These are phyloP conservation scores for Malthinus seriepunctatus DNA, from an alignment of 2,888 invertebrate genomes.

Conservation along the genomic window DNA sequence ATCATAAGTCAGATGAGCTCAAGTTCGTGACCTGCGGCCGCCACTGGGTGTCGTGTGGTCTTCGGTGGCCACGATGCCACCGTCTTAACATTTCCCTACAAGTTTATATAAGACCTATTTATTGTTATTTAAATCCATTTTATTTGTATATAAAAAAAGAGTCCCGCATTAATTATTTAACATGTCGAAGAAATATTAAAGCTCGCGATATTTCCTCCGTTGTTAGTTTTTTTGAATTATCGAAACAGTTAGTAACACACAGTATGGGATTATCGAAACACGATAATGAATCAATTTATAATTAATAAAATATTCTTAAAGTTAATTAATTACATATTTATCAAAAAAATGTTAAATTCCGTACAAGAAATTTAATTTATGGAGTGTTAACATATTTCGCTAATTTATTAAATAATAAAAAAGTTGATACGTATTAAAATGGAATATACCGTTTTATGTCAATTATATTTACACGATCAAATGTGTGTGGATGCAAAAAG, in stretches of 20 bases:
- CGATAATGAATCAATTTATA: constrained; percentile 5
- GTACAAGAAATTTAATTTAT: neutral
- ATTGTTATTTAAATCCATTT: constrained; percentile 1
- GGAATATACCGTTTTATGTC: constrained; percentile 24
- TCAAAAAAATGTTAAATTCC: neutral
- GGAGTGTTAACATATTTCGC: constrained; percentile 9
- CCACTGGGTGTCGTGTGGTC: constrained; percentile 41
- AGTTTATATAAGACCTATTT: constrained; percentile 7
- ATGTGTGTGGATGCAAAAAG: no score
- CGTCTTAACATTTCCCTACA: constrained; percentile 27
- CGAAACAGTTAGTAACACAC: neutral
- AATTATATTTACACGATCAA: constrained; percentile 15
- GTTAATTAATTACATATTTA: neutral
- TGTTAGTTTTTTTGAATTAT: no score
- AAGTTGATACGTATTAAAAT: constrained; percentile 15
- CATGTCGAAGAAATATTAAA: neutral
- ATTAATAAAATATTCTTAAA: constrained; percentile 1
- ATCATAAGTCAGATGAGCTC: constrained; percentile 34
- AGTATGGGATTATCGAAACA: constrained; percentile 3
- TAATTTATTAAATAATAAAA: constrained; percentile 15
- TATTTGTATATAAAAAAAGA: neutral
- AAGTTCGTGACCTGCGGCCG: constrained; percentile 42
- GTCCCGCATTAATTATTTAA: neutral
- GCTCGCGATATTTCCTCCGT: no score
- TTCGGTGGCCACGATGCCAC: constrained; percentile 40